phyloP scores from a whole-genome alignment of 2,113 vertebrate genomes.

The Numenius arquata region DNA sequence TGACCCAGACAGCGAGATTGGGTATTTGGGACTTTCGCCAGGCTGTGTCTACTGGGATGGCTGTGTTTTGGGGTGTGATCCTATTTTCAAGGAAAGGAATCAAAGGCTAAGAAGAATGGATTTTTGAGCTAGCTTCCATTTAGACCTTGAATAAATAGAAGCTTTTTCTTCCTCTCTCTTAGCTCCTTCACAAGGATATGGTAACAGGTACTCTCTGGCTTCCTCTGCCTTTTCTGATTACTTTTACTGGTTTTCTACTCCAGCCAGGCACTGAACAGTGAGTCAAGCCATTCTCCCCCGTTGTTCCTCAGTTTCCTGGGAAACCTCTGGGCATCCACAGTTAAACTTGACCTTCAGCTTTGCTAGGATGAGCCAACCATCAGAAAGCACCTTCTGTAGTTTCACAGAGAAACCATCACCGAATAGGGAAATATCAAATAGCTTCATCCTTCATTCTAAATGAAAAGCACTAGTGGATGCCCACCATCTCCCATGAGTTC shows the following conservation, averaged over 20 bases:
- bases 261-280: neutral
- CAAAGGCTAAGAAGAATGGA: neutral
- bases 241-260: neutral
- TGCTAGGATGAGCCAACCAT: neutral
- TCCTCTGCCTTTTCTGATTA: neutral
- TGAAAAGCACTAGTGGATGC: neutral
- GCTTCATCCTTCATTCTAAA: neutral
- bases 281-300: neutral
- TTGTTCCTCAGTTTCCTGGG: neutral
- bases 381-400: neutral
- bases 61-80: neutral
- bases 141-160: neutral
- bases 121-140: neutral
- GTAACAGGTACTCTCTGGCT: neutral
- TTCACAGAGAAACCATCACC: neutral
- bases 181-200: neutral
- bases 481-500: neutral
- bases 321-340: neutral
- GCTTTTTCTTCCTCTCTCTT: neutral
- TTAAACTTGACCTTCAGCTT: neutral
- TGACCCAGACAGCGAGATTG: neutral
- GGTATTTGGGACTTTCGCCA: neutral
- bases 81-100: neutral
- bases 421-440: neutral
- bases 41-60: neutral